Evolutionary conservation across 2,888 invertebrate species (phyloP).

Genomic region (Eristalinus sepulchralis): DNA sequence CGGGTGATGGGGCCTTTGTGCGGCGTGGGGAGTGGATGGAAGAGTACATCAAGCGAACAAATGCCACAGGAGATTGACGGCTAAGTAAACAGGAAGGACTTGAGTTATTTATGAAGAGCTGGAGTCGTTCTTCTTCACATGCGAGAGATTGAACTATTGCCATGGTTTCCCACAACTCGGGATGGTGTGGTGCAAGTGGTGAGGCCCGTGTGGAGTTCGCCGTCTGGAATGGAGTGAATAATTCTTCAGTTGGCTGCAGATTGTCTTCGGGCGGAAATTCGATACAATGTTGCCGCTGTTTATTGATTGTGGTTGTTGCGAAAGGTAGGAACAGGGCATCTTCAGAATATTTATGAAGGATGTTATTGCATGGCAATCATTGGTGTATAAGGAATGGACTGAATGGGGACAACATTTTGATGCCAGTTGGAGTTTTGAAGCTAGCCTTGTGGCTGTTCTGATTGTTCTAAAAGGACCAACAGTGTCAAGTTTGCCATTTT

Average conservation of each 20-base stretch:
- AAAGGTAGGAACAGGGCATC: background rate
- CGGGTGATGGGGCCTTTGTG: background rate
- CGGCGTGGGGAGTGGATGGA: background rate
- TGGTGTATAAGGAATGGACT: no score
- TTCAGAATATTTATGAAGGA: no score
- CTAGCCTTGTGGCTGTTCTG: no score
- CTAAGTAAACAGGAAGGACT: constrained; percentile 56
- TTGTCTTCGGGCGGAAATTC: background rate
- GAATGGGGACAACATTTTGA: no score
- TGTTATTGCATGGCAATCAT: no score
- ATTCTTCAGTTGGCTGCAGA: background rate
- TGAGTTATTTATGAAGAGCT: constrained; percentile 54
- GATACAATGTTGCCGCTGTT: background rate
- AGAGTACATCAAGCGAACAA: background rate
- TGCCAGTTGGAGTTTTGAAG: no score
- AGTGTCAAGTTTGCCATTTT: no score
- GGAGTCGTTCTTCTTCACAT: background rate
- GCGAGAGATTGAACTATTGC: background rate
- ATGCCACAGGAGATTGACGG: constrained; percentile 21
- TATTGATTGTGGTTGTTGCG: background rate
- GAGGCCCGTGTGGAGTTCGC: background rate
- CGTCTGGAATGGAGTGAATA: background rate
- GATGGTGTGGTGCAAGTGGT: background rate
- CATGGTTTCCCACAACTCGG: background rate
- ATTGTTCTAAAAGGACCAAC: no score